Evolutionary conservation across 2,113 vertebrate species (phyloP), one percentile per base, ranked within the genome.

Genomic region (Proteles cristata): DNA sequence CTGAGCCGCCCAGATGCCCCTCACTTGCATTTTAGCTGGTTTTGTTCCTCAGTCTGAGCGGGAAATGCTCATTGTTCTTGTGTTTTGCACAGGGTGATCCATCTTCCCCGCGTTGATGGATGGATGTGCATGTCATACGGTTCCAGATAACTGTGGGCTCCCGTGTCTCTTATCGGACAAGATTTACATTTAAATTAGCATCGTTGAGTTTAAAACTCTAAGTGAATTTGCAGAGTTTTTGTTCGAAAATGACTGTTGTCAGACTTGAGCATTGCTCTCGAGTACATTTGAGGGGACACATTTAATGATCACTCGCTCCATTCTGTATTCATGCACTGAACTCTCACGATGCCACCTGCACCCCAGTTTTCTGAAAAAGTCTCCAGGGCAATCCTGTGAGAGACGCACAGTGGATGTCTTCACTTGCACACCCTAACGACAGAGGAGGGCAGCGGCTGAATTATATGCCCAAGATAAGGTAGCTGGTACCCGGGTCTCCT

Each of bases 291-390:
- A 35, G 39, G 71, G 43, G 61, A n/a, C 31, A 7, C 48, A 1
- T 2, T 4, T 23, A 2, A 8, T 10, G 50, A 0, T 3, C 11
- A 5, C 7, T 23, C 11, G 23, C 28, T 39, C 23, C 7, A 1
- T 9, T 0, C 4, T 33, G 21, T 31, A 1, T 1, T 35, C 65
- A 1, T 1, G 12, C 0, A 0, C 10, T 33, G 33, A 63, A 17
- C 55, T 66, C n/a, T 65, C 43, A 0, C n/a, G 9, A 1, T 2
- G 43, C 4, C 12, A 0, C 4, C 0, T 2, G 39, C 55, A 21
- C 7, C 1, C 15, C 1, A 5, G 23, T 26, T 16, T 19, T 16
- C 58, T 26, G 11, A 11, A 35, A 11, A 3, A 11, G 7, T 48
- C 16, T 63, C 5, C 14, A 0, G 15, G 21, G 48, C 0, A 0